Conservation (phyloP, 2,797 vertebrate genomes). For the Myoxocephalus aenaeus region DNA sequence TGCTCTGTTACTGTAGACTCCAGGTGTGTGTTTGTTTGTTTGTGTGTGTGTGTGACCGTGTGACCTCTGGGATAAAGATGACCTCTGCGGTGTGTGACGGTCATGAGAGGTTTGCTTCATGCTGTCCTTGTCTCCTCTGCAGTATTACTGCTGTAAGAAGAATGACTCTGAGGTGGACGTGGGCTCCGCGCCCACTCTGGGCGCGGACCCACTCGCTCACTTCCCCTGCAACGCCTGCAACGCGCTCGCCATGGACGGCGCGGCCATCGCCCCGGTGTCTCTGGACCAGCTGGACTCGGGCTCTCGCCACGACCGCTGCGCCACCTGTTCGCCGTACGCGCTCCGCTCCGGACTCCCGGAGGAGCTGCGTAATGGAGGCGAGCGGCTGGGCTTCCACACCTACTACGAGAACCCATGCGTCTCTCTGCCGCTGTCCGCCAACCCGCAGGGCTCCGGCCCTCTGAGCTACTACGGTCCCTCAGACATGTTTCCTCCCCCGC, state of each 20-base stretch:
- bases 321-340: constrained; percentile 89
- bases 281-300: constrained; percentile 72
- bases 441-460: constrained; percentile 83
- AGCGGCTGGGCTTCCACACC: constrained; percentile 89
- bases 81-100: too few species aligned
- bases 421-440: constrained; percentile 82
- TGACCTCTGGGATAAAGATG: too few species aligned
- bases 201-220: constrained; percentile 80
- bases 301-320: constrained; percentile 80
- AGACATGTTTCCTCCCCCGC: constrained; percentile 85
- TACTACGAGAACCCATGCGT: constrained; percentile 87
- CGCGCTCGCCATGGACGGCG: constrained; percentile 86
- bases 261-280: constrained; percentile 77
- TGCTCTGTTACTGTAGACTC: constrained; percentile 98
- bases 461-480: constrained; percentile 83
- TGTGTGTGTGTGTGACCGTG: not conserved
- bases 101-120: too few species aligned
- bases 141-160: constrained; percentile 99
- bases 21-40: constrained; percentile 83
- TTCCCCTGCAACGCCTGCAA: constrained; percentile 92
- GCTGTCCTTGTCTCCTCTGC: constrained; percentile 16
- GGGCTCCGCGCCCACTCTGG: constrained; percentile 76
- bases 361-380: constrained; percentile 90
- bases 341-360: constrained; percentile 84
- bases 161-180: constrained; percentile 87